Conservation (phyloP, 2,888 invertebrate genomes). For the Petrolisthes cinctipes region DNA sequence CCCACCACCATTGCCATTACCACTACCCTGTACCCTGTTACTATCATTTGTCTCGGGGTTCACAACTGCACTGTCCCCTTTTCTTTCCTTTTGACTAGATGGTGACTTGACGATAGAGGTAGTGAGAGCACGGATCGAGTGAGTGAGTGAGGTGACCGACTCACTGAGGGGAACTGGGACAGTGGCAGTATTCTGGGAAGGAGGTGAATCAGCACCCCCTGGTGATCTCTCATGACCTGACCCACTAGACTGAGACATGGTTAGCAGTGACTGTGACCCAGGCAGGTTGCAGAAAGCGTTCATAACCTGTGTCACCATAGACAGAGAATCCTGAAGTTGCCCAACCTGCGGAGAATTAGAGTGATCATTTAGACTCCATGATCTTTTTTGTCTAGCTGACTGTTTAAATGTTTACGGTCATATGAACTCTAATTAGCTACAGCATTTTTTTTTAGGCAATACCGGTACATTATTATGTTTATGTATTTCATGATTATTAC, state of each 20-base stretch:
- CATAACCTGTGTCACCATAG: constrained; percentile 65
- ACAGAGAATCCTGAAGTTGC: constrained; percentile 61
- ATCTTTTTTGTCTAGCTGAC: neutral
- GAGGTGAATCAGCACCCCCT: constrained; percentile 47
- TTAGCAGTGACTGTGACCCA: constrained; percentile 61
- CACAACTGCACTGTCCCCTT: constrained; percentile 3
- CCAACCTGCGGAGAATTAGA: constrained; percentile 46
- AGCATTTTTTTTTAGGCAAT: neutral
- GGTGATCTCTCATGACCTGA: constrained; percentile 60
- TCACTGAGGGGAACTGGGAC: constrained; percentile 51
- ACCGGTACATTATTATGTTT: neutral
- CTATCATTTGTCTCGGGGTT: neutral
- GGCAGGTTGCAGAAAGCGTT: constrained; percentile 65
- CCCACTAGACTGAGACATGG: constrained; percentile 64
- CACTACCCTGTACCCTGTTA: neutral
- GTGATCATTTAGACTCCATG: neutral
- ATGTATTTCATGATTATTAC: constrained; percentile 12
- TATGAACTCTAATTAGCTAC: neutral
- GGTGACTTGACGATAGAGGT: constrained; percentile 57
- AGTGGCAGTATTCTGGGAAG: constrained; percentile 32
- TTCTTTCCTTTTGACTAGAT: constrained; percentile 27
- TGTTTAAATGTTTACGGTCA: neutral
- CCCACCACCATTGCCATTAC: neutral
- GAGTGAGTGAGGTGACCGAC: constrained; percentile 52
- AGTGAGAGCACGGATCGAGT: constrained; percentile 58